Percentiles rank a stretch among this genome's conserved stretches.
These are phyloP conservation scores for Dendroctonus ponderosae DNA, from an alignment of 1,140 invertebrate genomes.

Conservation along the genomic window DNA sequence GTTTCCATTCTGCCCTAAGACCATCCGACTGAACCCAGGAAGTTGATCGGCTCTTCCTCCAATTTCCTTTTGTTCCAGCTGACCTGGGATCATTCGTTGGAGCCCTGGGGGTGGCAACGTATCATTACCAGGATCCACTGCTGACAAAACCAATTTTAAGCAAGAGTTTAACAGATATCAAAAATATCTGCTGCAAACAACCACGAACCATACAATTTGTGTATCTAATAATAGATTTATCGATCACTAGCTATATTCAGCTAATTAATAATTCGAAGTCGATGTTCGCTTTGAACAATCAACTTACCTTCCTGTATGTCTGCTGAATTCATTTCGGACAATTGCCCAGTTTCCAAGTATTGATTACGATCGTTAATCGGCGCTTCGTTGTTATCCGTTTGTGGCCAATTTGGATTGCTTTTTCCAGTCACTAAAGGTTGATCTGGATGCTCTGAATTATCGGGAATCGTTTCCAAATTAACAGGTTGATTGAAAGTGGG, in stretches of 20 bases:
- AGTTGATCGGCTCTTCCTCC: slow-evolving; percentile 41
- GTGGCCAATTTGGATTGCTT: slow-evolving; percentile 44
- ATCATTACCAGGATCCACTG: slow-evolving; percentile 38
- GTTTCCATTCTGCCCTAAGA: slow-evolving; percentile 46
- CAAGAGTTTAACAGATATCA: not conserved
- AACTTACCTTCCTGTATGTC: slow-evolving; percentile 39
- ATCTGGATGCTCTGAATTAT: slow-evolving; percentile 64
- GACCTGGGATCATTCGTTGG: slow-evolving; percentile 63
- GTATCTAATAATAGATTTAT: not conserved
- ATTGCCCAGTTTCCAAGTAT: slow-evolving; percentile 69
- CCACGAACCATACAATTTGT: too few relatives aligned
- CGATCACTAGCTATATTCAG: too few relatives aligned
- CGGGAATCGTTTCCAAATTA: slow-evolving; percentile 62
- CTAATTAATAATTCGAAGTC: too few relatives aligned
- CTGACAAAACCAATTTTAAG: slow-evolving; percentile 5
- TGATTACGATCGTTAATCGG: slow-evolving; percentile 67
- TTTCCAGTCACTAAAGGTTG: slow-evolving; percentile 25
- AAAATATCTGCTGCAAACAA: too few relatives aligned
- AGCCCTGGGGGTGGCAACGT: slow-evolving; percentile 60
- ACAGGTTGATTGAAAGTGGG: slow-evolving; percentile 44
- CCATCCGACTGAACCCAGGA: slow-evolving; percentile 52
- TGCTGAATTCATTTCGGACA: slow-evolving; percentile 58
- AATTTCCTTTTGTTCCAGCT: slow-evolving; percentile 58
- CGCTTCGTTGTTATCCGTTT: slow-evolving; percentile 59
- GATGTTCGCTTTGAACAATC: not conserved